phyloP scores from a whole-genome alignment of 2,113 vertebrate species.

The Rhinoderma darwinii region DNA sequence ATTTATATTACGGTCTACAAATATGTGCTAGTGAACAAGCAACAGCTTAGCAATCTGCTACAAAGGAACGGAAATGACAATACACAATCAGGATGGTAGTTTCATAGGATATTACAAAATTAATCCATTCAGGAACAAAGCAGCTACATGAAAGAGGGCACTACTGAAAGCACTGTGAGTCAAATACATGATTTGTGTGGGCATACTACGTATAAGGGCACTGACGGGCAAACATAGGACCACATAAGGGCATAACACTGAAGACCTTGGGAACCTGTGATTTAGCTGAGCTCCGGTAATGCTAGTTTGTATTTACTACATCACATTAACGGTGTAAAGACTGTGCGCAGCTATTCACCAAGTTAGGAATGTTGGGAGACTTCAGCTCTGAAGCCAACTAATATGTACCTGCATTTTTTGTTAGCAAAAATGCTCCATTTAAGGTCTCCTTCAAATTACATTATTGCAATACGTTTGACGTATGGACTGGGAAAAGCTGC shows the following conservation, averaged over 20 bases:
- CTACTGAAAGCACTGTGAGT: not conserved
- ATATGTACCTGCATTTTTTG: not conserved
- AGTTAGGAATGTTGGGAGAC: not conserved
- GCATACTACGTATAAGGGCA: not conserved
- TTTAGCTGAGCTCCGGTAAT: not conserved
- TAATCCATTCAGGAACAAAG: not conserved
- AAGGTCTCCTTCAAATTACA: no score
- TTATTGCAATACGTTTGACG: no score
- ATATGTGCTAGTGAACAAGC: not conserved
- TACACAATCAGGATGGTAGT: slow-evolving; percentile 6
- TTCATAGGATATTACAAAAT: slow-evolving; percentile 12
- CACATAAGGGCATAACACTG: not conserved
- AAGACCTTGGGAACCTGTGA: not conserved
- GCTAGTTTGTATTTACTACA: not conserved
- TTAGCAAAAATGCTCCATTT: no score
- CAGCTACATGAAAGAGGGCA: not conserved
- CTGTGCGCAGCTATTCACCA: not conserved
- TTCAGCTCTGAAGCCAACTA: not conserved
- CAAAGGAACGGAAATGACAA: not conserved
- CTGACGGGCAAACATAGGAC: not conserved
- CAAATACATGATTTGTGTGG: not conserved
- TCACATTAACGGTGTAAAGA: not conserved
- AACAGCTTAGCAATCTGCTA: not conserved
- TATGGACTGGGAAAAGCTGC: no score
- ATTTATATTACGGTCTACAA: not conserved